These are phyloP conservation scores for Heteropelma amictum DNA, from an alignment of 2,888 invertebrate species.

Conservation along the genomic window DNA sequence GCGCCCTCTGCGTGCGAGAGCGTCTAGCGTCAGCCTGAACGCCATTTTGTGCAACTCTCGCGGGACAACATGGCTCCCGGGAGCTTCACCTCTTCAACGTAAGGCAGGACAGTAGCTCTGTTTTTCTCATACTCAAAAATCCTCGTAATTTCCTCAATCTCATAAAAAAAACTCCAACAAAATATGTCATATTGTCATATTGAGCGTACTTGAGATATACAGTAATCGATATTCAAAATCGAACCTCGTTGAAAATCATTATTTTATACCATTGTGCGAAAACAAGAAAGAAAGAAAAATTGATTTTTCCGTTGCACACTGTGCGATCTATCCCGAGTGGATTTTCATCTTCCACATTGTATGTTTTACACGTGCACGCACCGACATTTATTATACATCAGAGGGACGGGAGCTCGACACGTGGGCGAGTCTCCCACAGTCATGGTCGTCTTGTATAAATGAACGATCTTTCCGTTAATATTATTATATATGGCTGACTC, in stretches of 20 bases:
- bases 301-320: too few relatives aligned
- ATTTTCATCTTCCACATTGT: too few relatives aligned
- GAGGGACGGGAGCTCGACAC: conserved; percentile 34
- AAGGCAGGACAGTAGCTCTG: too few relatives aligned
- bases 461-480: conserved; percentile 56
- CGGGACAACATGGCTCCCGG: not conserved
- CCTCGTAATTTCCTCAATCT: too few relatives aligned
- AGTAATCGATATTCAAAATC: too few relatives aligned
- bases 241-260: too few relatives aligned
- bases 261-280: too few relatives aligned
- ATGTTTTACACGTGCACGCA: not conserved
- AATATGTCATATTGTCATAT: too few relatives aligned
- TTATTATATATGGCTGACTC: conserved; percentile 56
- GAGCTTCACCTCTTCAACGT: not conserved
- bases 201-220: too few relatives aligned
- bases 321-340: not conserved
- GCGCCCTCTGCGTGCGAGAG: conserved; percentile 46
- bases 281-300: too few relatives aligned
- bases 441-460: conserved; percentile 53
- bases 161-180: too few relatives aligned
- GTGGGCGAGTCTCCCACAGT: conserved; percentile 61
- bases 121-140: too few relatives aligned
- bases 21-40: conserved; percentile 10
- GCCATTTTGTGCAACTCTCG: conserved; percentile 6
- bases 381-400: not conserved